Evolutionary conservation across 2,888 invertebrate genomes (phyloP).

Genomic region (Sminthurinus aureus): DNA sequence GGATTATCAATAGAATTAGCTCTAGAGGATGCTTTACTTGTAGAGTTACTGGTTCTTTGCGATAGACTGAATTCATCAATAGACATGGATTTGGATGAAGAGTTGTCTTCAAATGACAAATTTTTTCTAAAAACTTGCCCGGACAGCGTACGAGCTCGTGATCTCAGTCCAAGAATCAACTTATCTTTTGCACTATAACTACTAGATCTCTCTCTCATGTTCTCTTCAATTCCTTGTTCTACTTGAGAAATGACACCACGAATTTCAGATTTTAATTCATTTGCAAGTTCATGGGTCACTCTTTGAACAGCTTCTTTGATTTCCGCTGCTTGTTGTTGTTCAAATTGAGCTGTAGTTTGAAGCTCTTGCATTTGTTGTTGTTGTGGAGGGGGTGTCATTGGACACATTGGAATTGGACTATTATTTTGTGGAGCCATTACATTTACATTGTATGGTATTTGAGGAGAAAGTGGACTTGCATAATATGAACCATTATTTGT

Average conservation of each 20-base stretch:
- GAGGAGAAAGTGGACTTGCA: constrained; percentile 17
- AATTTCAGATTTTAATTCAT: constrained; percentile 82
- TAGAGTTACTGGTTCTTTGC: neutral
- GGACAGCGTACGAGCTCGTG: constrained; percentile 53
- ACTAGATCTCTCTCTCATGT: constrained; percentile 58
- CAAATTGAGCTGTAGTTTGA: constrained; percentile 5
- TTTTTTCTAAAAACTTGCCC: constrained; percentile 46
- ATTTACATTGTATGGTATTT: constrained; percentile 8
- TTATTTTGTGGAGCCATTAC: neutral
- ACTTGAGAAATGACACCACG: constrained; percentile 81
- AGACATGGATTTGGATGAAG: neutral
- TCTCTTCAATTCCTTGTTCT: constrained; percentile 77
- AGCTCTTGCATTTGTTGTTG: neutral
- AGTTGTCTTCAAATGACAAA: constrained; percentile 38
- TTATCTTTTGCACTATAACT: constrained; percentile 56
- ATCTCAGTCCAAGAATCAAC: constrained; percentile 49
- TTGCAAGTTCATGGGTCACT: constrained; percentile 79
- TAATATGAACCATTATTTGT: constrained; percentile 13
- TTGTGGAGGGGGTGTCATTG: neutral
- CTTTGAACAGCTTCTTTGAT: constrained; percentile 48
- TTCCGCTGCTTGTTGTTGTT: constrained; percentile 34
- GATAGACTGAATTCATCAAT: neutral
- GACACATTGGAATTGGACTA: neutral
- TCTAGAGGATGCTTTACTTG: neutral
- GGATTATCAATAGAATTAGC: neutral